Conservation (phyloP, 2,888 invertebrate species). For the Tribolium freemani region DNA sequence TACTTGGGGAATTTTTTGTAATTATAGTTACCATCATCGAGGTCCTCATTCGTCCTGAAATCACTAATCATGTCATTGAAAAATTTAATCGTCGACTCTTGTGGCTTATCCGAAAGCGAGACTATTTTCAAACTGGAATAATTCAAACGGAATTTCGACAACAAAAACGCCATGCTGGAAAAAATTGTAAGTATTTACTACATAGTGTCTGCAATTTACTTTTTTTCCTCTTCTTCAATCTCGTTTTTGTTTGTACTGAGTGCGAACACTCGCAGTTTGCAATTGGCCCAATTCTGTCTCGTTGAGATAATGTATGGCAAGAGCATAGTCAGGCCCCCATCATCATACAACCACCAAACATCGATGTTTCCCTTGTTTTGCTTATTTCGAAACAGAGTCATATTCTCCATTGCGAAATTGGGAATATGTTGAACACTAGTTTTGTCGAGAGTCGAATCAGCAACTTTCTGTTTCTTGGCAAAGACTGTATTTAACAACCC, state of each 20-base stretch:
- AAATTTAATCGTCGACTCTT: slow-evolving; percentile 78
- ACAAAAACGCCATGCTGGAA: slow-evolving; percentile 90
- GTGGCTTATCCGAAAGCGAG: slow-evolving; percentile 88
- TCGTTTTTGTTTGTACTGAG: slow-evolving; percentile 84
- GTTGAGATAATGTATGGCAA: slow-evolving; percentile 89
- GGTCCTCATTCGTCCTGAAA: slow-evolving; percentile 71
- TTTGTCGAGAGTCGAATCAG: slow-evolving; percentile 13
- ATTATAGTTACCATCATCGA: slow-evolving; percentile 56
- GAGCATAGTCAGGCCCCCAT: slow-evolving; percentile 88
- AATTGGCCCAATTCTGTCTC: slow-evolving; percentile 82
- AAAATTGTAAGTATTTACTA: slow-evolving; percentile 40
- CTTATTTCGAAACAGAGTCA: slow-evolving; percentile 83
- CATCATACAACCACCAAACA: slow-evolving; percentile 98
- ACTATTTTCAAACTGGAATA: slow-evolving; percentile 94
- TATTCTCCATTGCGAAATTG: slow-evolving; percentile 76
- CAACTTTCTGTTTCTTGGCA: slow-evolving; percentile 22
- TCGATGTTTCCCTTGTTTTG: slow-evolving; percentile 87
- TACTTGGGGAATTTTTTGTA: not conserved
- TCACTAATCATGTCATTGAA: slow-evolving; percentile 81
- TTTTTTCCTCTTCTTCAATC: slow-evolving; percentile 85
- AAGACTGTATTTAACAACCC: slow-evolving; percentile 33
- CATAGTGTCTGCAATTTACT: slow-evolving; percentile 72
- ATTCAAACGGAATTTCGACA: slow-evolving; percentile 95
- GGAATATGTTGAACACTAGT: slow-evolving; percentile 22
- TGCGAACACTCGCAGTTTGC: slow-evolving; percentile 87